Conservation (phyloP, 2,113 vertebrate genomes). For the Esox niger region DNA sequence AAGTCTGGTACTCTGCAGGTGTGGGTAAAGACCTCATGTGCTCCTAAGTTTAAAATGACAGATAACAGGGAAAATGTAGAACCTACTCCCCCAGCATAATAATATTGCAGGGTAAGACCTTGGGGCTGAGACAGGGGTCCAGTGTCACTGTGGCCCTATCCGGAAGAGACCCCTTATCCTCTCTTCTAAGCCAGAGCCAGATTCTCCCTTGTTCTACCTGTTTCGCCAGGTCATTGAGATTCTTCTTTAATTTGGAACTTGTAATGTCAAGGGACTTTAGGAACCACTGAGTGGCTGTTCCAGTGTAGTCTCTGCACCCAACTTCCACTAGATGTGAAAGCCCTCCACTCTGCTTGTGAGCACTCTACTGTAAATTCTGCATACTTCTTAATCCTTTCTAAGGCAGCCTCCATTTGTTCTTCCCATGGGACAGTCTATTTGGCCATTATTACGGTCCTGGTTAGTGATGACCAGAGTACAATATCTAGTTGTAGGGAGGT, state of each 20-base stretch:
- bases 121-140: too few relatives aligned
- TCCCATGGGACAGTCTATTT: background rate
- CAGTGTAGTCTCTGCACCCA: slow-evolving; percentile 5
- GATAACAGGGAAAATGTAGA: too few relatives aligned
- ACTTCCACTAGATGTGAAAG: slow-evolving; percentile 5
- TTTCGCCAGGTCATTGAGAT: background rate
- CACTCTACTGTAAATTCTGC: slow-evolving; percentile 10
- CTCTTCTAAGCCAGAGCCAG: slow-evolving; percentile 10
- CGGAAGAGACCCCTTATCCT: background rate
- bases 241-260: background rate
- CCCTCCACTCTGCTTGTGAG: slow-evolving; percentile 1
- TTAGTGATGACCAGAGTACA: too few relatives aligned
- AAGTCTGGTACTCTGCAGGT: too few relatives aligned
- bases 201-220: background rate
- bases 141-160: too few relatives aligned
- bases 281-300: slow-evolving; percentile 6
- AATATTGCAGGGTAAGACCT: too few relatives aligned
- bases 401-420: slow-evolving; percentile 8
- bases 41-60: too few relatives aligned
- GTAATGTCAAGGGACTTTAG: slow-evolving; percentile 6
- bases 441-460: background rate
- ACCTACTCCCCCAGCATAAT: too few relatives aligned
- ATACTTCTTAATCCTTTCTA: slow-evolving; percentile 10
- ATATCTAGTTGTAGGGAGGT: background rate
- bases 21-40: too few relatives aligned